Evolutionary conservation across 1,140 invertebrate genomes (phyloP).

Genomic region (Antheraea pernyi): DNA sequence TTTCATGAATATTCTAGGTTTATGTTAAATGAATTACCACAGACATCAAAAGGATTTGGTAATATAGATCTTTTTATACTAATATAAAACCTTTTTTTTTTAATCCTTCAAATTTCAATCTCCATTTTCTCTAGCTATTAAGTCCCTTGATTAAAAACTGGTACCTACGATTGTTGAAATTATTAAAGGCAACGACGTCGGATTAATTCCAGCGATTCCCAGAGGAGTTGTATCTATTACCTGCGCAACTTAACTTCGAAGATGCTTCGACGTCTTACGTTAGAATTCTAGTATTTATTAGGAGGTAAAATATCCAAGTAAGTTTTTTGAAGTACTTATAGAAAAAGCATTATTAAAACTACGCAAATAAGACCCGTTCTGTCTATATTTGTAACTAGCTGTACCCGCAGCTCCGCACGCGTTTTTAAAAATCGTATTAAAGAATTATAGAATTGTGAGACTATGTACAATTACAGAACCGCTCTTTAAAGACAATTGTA

Average conservation of each 20-base stretch:
- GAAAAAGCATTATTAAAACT: background rate
- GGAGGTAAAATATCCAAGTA: background rate
- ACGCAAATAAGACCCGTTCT: background rate
- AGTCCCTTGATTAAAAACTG: background rate
- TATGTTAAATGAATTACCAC: background rate
- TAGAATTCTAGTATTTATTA: background rate
- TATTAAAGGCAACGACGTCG: conserved; percentile 29
- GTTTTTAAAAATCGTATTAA: no score
- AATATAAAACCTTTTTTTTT: background rate
- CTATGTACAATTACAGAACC: no score
- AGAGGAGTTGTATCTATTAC: conserved; percentile 24
- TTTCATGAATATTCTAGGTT: background rate
- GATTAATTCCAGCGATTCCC: conserved; percentile 26
- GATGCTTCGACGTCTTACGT: background rate
- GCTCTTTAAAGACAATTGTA: no score
- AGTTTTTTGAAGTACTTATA: background rate
- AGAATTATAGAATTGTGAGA: no score
- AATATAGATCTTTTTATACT: background rate
- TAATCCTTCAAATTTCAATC: background rate
- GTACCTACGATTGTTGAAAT: conserved; percentile 23
- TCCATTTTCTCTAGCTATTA: background rate
- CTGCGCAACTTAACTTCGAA: conserved; percentile 30
- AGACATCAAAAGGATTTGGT: background rate
- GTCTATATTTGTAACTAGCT: background rate
- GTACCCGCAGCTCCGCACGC: no score